Percentiles rank a stretch among this genome's conserved stretches.
Evolutionary conservation across 2,888 invertebrate genomes (phyloP).

Genomic region (Latrodectus elegans): DNA sequence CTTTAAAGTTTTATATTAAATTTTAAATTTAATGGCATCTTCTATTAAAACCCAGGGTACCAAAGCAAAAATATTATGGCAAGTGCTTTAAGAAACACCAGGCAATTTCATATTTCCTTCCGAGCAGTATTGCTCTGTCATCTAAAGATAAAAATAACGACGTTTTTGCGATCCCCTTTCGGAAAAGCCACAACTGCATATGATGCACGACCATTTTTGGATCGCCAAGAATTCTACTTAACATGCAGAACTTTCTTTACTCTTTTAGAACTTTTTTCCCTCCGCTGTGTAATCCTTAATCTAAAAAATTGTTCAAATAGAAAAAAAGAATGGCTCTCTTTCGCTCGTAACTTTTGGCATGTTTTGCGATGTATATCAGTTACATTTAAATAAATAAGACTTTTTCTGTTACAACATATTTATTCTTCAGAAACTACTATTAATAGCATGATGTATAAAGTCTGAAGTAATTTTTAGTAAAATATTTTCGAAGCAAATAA

Average conservation of each 20-base stretch:
- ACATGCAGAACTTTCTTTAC: constrained; percentile 2
- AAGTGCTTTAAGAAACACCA: no score
- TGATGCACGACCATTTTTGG: constrained; percentile 25
- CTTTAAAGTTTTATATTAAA: no score
- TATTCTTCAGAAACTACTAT: neutral
- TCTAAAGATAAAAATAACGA: neutral
- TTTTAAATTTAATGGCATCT: no score
- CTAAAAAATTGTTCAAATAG: neutral
- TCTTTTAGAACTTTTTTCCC: neutral
- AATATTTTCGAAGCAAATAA: no score
- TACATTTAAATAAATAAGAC: neutral
- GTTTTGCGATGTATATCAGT: neutral
- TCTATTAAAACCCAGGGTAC: no score
- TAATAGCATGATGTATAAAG: neutral
- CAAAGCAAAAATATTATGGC: no score
- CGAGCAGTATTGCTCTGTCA: neutral
- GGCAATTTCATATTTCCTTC: no score
- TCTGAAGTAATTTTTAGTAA: no score
- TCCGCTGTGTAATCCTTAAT: neutral
- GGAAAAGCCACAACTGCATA: neutral
- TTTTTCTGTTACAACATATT: neutral
- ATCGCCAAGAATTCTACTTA: constrained; percentile 14
- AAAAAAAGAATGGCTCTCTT: neutral
- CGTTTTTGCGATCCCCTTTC: neutral
- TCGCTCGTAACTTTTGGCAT: neutral